Conservation (phyloP, 2,888 invertebrate species). For the Cyrtodaria siliqua region DNA sequence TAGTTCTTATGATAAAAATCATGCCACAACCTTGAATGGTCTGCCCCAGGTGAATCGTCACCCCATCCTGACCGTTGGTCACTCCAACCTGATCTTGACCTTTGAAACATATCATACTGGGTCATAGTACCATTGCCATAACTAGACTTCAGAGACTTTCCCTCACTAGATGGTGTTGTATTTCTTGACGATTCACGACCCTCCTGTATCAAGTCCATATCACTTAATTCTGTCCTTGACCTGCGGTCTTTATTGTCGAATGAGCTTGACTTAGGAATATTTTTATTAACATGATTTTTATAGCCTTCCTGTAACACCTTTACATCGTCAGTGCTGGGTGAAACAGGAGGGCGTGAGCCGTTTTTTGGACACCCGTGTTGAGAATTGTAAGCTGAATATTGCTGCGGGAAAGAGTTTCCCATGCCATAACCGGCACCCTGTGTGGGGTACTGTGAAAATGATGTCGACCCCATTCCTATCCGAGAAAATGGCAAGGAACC, state of each 20-base stretch:
- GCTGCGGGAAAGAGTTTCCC: constrained; percentile 61
- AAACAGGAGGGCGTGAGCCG: constrained; percentile 76
- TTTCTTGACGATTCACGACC: constrained; percentile 1
- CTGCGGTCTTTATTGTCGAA: not conserved
- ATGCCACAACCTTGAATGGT: constrained; percentile 43
- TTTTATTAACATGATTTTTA: constrained; percentile 28
- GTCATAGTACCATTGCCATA: not conserved
- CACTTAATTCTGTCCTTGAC: constrained; percentile 6
- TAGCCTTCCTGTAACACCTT: constrained; percentile 75
- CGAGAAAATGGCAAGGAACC: constrained; percentile 59
- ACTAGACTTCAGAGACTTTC: not conserved
- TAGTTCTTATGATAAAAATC: constrained; percentile 37
- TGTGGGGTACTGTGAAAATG: constrained; percentile 60
- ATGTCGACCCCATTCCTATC: constrained; percentile 56
- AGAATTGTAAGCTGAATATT: constrained; percentile 63
- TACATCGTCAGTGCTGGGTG: constrained; percentile 72
- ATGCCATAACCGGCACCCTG: constrained; percentile 54
- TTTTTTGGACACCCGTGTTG: constrained; percentile 77
- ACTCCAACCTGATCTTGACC: constrained; percentile 1
- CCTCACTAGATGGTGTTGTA: not conserved
- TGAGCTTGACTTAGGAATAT: not conserved
- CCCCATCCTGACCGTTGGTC: not conserved
- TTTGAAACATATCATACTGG: constrained; percentile 1
- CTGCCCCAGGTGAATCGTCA: constrained; percentile 17
- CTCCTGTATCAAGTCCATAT: constrained; percentile 9